These are phyloP conservation scores for Apostichopus californicus DNA, from an alignment of 35 echinoderm and acorn worm species.

Conservation along the genomic window DNA sequence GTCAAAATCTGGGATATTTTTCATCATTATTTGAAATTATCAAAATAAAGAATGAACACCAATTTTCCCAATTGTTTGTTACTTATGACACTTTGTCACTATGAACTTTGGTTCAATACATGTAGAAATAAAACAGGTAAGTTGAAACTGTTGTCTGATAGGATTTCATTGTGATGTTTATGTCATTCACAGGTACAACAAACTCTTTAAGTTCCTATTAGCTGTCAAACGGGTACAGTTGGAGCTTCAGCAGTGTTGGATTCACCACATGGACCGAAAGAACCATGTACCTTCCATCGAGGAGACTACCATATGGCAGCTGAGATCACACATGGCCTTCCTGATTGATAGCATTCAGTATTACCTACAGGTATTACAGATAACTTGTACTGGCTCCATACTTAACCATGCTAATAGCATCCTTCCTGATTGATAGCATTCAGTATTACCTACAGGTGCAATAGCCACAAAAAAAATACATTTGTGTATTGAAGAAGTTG, in stretches of 20 bases:
- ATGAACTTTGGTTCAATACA: not conserved
- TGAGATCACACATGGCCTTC: conserved; percentile 93
- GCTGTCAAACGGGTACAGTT: conserved; percentile 94
- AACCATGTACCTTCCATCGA: conserved; percentile 38
- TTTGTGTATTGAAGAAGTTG: not conserved
- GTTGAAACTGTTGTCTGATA: not conserved
- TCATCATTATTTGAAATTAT: too few species aligned
- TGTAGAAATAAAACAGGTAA: not conserved
- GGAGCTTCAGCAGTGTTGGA: conserved; percentile 95
- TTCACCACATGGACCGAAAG: conserved; percentile 91
- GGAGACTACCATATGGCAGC: conserved; percentile 71
- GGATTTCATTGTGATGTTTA: not conserved
- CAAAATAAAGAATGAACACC: too few species aligned
- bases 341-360: conserved; percentile 96
- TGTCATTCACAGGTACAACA: conserved; percentile 78
- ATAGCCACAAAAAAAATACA: too few species aligned
- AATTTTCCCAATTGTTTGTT: too few species aligned
- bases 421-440: too few species aligned
- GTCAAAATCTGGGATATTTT: too few species aligned
- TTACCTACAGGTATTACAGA: conserved; percentile 69
- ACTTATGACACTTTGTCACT: too few species aligned
- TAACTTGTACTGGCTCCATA: too few species aligned
- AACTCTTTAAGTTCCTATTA: conserved; percentile 85
- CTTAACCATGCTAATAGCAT: too few species aligned
- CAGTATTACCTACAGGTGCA: too few species aligned